Percentiles rank a stretch among this genome's conserved stretches.
Evolutionary conservation across 2,888 invertebrate genomes (phyloP).

Genomic region (Troides helena): DNA sequence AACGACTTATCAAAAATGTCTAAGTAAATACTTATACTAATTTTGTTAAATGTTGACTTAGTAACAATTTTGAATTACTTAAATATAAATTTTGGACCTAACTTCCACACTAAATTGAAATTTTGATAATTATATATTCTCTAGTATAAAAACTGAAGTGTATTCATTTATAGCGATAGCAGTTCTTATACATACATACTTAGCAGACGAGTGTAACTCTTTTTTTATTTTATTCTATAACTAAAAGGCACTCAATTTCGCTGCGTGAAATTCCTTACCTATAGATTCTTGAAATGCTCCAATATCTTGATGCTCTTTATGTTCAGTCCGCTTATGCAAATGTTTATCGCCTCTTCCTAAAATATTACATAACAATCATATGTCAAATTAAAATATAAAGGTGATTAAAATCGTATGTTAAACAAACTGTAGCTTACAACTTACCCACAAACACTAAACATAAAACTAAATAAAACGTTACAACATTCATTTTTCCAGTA

Average conservation of each 20-base stretch:
- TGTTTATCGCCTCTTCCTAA: conserved; percentile 66
- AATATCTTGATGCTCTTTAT: conserved; percentile 59
- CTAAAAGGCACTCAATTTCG: background rate
- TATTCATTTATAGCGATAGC: too few relatives aligned
- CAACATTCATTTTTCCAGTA: conserved; percentile 17
- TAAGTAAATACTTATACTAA: background rate
- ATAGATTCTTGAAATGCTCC: conserved; percentile 57
- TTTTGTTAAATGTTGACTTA: background rate
- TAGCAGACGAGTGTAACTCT: too few relatives aligned
- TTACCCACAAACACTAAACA: conserved; percentile 51
- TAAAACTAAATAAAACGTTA: conserved; percentile 15
- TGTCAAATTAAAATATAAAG: background rate
- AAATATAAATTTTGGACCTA: too few relatives aligned
- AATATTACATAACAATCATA: conserved; percentile 5
- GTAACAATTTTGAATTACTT: background rate
- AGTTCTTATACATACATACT: too few relatives aligned
- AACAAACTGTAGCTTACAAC: conserved; percentile 20
- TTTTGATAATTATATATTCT: too few relatives aligned
- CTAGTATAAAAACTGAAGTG: too few relatives aligned
- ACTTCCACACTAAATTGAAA: too few relatives aligned
- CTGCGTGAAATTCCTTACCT: conserved; percentile 50
- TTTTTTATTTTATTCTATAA: too few relatives aligned
- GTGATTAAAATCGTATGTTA: conserved; percentile 8
- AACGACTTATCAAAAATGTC: background rate
- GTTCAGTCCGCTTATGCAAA: conserved; percentile 62